These are phyloP conservation scores for Cetoscarus ocellatus DNA, from an alignment of 2,797 vertebrate genomes.

Conservation along the genomic window DNA sequence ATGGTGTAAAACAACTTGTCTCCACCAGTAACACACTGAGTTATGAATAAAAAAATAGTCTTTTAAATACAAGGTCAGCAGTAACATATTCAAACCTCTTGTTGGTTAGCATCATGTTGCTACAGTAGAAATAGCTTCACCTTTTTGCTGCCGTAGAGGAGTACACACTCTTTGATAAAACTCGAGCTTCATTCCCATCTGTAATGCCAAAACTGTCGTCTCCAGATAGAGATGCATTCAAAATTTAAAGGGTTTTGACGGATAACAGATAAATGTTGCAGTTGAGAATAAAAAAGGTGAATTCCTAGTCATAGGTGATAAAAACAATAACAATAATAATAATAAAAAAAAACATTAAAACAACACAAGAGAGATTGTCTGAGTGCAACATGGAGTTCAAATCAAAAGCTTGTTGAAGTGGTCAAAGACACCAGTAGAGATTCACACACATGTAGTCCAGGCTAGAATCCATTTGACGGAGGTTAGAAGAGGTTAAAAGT, in stretches of 20 bases:
- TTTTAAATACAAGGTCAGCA: conserved; percentile 62
- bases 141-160: conserved; percentile 27
- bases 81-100: conserved; percentile 39
- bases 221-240: conserved; percentile 16
- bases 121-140: conserved; percentile 30
- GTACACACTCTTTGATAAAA: conserved; percentile 5
- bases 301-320: too few relatives aligned
- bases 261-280: neutral
- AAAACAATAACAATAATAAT: too few relatives aligned
- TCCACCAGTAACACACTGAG: conserved; percentile 21
- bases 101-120: conserved; percentile 23
- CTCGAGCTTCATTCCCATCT: conserved; percentile 1
- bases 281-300: neutral
- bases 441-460: neutral
- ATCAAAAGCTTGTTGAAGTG: conserved; percentile 15
- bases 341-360: conserved; percentile 18
- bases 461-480: neutral
- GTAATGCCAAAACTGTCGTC: conserved; percentile 5
- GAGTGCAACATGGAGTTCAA: conserved; percentile 70
- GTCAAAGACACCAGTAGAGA: conserved; percentile 2
- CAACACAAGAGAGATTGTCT: conserved; percentile 84
- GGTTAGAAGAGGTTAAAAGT: conserved; percentile 4
- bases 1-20: conserved; percentile 2
- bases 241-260: conserved; percentile 45
- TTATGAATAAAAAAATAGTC: conserved; percentile 40